phyloP scores from a whole-genome alignment of 2,113 vertebrate genomes.

The Prochilodus magdalenae region DNA sequence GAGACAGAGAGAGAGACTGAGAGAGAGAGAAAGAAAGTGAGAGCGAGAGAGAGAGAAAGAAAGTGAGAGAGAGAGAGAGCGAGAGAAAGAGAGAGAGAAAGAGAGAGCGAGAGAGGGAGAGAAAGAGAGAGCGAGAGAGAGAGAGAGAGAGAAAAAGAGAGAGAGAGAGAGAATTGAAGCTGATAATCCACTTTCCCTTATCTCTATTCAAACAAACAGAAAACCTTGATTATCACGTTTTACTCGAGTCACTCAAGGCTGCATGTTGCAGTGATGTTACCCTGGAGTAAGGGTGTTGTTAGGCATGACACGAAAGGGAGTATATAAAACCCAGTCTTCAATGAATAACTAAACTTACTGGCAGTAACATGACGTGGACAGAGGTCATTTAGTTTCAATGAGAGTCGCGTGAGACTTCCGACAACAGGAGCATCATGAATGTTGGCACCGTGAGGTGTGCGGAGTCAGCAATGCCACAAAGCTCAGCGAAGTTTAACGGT shows the following conservation, averaged over 20 bases:
- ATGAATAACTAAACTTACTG: too few species aligned
- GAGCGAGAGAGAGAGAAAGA: conserved; percentile 34
- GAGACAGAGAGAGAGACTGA: background rate
- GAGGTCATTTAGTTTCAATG: too few species aligned
- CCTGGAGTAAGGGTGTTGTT: background rate
- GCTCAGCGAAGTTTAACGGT: too few species aligned
- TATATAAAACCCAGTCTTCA: too few species aligned
- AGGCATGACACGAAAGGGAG: too few species aligned
- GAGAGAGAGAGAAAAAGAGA: conserved; percentile 5
- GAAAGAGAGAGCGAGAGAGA: too few species aligned
- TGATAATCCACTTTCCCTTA: conserved; percentile 46
- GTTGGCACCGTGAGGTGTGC: too few species aligned
- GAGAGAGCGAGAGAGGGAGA: background rate
- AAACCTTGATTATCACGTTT: conserved; percentile 16
- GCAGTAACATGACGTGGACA: too few species aligned
- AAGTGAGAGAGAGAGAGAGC: too few species aligned
- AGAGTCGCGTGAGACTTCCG: too few species aligned
- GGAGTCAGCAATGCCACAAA: too few species aligned
- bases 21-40: conserved; percentile 13
- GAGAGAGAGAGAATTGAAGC: conserved; percentile 3
- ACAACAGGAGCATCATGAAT: too few species aligned
- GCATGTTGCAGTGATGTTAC: background rate
- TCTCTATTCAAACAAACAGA: conserved; percentile 32
- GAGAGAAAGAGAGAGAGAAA: conserved; percentile 23
- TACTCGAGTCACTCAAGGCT: background rate